A percentile compares a stretch with the other conserved stretches of the same genome.
phyloP scores from a whole-genome alignment of 2,888 invertebrate genomes.

The Andrena chrysosceles region DNA sequence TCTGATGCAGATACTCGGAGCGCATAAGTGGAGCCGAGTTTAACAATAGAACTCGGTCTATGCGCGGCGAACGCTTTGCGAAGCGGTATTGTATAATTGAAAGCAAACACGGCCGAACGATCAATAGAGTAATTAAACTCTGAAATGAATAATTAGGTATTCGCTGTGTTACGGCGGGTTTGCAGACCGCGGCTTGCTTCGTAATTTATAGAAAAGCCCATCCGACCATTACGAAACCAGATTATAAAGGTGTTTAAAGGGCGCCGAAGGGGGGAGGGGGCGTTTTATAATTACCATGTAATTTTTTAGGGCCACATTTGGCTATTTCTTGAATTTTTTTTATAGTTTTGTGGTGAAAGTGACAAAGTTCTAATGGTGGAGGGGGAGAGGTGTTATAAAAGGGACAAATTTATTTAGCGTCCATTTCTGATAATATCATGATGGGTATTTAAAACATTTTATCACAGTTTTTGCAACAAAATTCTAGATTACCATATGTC shows the following conservation, averaged over 20 bases:
- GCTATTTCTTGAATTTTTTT: no score
- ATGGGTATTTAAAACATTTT: no score
- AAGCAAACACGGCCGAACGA: slow-evolving; percentile 47
- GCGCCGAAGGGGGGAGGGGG: no score
- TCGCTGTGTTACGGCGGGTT: neutral
- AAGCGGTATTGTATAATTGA: slow-evolving; percentile 53
- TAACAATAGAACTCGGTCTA: slow-evolving; percentile 18
- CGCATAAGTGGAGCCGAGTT: slow-evolving; percentile 17
- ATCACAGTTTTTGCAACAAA: no score
- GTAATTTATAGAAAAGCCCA: slow-evolving; percentile 7
- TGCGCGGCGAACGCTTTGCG: slow-evolving; percentile 4
- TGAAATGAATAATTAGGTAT: slow-evolving; percentile 48
- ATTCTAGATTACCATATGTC: no score
- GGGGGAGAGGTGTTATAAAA: no score
- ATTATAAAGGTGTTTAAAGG: neutral
- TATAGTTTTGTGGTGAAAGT: no score
- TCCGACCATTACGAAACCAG: neutral
- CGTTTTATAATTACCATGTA: neutral
- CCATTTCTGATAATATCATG: no score
- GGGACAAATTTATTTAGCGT: no score
- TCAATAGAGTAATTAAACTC: slow-evolving; percentile 56
- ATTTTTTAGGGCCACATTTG: neutral
- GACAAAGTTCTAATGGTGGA: no score
- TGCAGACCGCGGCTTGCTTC: neutral
- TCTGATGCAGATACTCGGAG: neutral